A percentile compares a stretch with the other conserved stretches of the same genome.
phyloP scores from a whole-genome alignment of 2,888 invertebrate species.

The Oxystoma pomonae region DNA sequence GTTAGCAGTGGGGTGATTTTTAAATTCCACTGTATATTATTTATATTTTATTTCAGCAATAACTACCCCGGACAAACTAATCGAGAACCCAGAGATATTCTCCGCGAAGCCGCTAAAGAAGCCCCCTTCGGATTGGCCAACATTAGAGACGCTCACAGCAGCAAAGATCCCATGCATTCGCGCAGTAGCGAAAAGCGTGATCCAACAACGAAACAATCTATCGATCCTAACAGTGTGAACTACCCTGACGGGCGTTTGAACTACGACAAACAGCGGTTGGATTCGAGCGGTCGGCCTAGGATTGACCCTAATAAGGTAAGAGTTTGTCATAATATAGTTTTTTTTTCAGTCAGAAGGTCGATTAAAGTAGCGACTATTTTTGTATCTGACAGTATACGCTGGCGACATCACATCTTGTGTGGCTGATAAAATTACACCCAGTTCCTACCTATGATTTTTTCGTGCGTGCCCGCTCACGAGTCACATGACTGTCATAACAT shows the following conservation, averaged over 20 bases:
- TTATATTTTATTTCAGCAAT: not conserved
- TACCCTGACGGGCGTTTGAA: slow-evolving; percentile 24
- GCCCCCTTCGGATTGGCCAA: slow-evolving; percentile 34
- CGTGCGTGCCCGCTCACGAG: no score
- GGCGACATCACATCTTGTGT: no score
- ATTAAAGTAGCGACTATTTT: no score
- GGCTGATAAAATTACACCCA: no score
- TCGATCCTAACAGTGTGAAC: not conserved
- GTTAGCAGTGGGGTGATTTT: no score
- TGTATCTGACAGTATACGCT: no score
- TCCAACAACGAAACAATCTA: not conserved
- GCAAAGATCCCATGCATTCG: not conserved
- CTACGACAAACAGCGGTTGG: slow-evolving; percentile 31
- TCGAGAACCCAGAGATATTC: slow-evolving; percentile 38
- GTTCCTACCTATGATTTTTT: no score
- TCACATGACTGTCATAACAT: no score
- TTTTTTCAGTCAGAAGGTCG: no score
- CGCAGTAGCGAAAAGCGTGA: not conserved
- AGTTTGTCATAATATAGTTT: no score
- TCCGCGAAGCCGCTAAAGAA: slow-evolving; percentile 41
- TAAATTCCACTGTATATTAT: no score
- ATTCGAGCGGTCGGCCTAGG: slow-evolving; percentile 24
- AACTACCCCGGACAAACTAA: slow-evolving; percentile 17
- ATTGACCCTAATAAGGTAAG: slow-evolving; percentile 34
- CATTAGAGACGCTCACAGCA: slow-evolving; percentile 16